These are phyloP conservation scores for Dicranocentrus wangi DNA, from an alignment of 2,888 invertebrate species.

Conservation along the genomic window DNA sequence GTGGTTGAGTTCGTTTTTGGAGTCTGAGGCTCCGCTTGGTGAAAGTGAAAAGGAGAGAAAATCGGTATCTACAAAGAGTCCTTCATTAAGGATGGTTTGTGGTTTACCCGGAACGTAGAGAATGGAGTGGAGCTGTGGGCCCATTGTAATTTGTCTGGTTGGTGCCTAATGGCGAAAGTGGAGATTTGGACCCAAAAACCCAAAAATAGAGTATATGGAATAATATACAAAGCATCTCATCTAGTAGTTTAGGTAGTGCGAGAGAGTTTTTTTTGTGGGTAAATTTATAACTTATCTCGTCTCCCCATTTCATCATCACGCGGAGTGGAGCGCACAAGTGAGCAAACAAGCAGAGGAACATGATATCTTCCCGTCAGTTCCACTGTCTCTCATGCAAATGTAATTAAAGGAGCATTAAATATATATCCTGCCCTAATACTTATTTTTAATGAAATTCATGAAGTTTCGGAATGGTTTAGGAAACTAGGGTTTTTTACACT, in stretches of 20 bases:
- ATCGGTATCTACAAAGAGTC: conserved; percentile 8
- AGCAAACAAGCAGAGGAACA: not conserved
- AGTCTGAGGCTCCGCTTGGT: too few relatives aligned
- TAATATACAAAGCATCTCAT: too few relatives aligned
- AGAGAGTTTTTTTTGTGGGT: too few relatives aligned
- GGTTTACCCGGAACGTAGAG: conserved; percentile 6
- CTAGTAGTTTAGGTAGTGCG: too few relatives aligned
- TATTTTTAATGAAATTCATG: conserved; percentile 47
- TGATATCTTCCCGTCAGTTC: not conserved
- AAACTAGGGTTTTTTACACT: conserved; percentile 11
- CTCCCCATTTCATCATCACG: not conserved
- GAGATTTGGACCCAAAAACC: not conserved
- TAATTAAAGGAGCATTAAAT: conserved; percentile 60
- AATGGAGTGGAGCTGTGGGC: not conserved
- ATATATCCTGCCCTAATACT: conserved; percentile 9
- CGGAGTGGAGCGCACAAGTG: not conserved
- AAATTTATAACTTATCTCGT: too few relatives aligned
- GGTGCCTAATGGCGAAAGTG: conserved; percentile 14
- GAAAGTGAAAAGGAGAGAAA: conserved; percentile 1
- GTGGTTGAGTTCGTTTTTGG: not conserved
- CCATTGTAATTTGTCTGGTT: conserved; percentile 24
- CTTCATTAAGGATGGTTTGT: conserved; percentile 14
- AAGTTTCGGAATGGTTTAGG: conserved; percentile 16
- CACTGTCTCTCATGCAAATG: conserved; percentile 56
- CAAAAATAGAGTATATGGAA: too few relatives aligned